phyloP scores from a whole-genome alignment of 2,797 vertebrate species.

The Catamblyrhynchus diadema region DNA sequence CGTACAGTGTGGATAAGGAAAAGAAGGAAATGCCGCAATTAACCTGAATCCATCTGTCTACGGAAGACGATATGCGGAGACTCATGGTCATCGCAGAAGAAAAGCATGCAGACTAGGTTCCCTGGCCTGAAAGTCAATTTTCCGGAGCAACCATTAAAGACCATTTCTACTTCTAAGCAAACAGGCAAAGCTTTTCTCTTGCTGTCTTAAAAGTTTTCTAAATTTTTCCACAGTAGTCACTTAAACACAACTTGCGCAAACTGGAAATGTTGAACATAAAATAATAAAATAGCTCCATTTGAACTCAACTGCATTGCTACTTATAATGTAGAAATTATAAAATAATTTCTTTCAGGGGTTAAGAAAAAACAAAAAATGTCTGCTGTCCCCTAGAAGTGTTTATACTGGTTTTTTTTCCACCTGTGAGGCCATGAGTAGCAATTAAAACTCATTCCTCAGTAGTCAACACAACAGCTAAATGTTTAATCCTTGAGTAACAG shows the following conservation, averaged over 20 bases:
- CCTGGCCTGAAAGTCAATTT: neutral
- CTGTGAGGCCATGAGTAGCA: neutral
- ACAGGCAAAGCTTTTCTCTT: neutral
- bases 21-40: neutral
- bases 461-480: neutral
- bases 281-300: neutral
- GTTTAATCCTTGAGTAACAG: neutral
- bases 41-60: neutral
- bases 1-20: fast-evolving
- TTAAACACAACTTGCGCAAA: neutral
- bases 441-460: neutral
- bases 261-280: neutral
- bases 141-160: neutral
- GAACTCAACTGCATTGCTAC: neutral
- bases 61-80: neutral
- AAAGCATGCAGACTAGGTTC: neutral
- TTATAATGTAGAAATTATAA: neutral
- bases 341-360: neutral
- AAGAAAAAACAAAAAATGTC: neutral
- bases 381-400: neutral
- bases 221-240: neutral
- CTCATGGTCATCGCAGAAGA: neutral
- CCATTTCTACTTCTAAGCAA: neutral
- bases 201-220: neutral
- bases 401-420: neutral